Base-by-base conservation (phyloP, 2,888 invertebrate genomes). In the Pegoplata infirma region DNA sequence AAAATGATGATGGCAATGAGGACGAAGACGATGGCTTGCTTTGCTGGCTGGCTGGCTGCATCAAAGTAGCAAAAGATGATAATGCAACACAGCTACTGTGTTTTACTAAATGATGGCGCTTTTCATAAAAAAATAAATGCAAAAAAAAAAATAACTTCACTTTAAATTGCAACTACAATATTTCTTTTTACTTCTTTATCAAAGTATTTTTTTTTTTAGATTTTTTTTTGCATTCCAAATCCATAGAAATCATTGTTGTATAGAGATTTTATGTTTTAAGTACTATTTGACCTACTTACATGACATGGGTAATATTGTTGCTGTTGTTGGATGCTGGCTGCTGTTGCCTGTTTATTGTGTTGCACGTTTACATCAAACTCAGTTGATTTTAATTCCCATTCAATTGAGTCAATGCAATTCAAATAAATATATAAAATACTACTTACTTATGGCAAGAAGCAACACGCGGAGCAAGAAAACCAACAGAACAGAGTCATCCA, bases 341-440 rank as follows among this genome's bases (percentile, higher is more conserved):
- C 16, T 66, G 55, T 40, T 51, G 47, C 17, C 8, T 47, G 21
- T 28, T n/a, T 64, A 28, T 19, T 56, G 63, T 63, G 36, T 53
- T 76, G 72, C 76, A 80, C 80, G 76, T 79, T 79, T 75, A 75
- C 71, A 79, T 72, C 67, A 79, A 79, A 75, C 72, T 79, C 67
- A 75, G 67, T 75, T 75, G 75, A 75, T 75, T 79, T 79, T 79
- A 79, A 79, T 75, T 79, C 71, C 55, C 79, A 75, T 79, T 79
- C 79, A 79, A 75, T 79, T 79, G 75, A 75, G 67, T 72, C 79
- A 72, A 67, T 71, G 61, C 78, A 71, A 74, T 74, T 79, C 71
- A 74, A 74, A 75, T 63, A 25, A 64, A 46, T 1, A 47, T 21
- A 19, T 14, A 12, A 32, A 58, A 58, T 16, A 40, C 4, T 25